Conservation (phyloP, 2,888 invertebrate species). For the Agonopterix subpropinquella region DNA sequence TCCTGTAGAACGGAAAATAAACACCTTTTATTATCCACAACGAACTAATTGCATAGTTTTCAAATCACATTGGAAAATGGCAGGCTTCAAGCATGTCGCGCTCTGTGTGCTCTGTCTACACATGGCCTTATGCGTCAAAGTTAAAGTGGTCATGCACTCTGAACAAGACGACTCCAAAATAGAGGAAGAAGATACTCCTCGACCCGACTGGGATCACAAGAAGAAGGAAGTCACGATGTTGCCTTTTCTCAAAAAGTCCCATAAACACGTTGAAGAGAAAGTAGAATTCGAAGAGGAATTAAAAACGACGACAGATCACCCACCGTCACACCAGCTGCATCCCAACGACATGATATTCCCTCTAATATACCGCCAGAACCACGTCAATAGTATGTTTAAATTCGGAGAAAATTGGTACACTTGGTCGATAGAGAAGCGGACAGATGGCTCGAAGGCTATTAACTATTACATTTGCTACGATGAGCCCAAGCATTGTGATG, state of each 20-base stretch:
- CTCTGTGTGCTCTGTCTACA: slow-evolving; percentile 31
- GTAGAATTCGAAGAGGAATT: slow-evolving; percentile 43
- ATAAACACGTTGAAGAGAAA: slow-evolving; percentile 31
- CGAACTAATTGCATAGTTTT: not conserved
- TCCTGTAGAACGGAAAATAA: slow-evolving; percentile 14
- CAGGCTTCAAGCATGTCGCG: slow-evolving; percentile 23
- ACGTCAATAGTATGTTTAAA: slow-evolving; percentile 67
- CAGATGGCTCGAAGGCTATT: slow-evolving; percentile 52
- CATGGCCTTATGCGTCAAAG: slow-evolving; percentile 44
- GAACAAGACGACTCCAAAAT: slow-evolving; percentile 54
- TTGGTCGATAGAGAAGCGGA: slow-evolving; percentile 57
- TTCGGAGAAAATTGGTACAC: slow-evolving; percentile 68
- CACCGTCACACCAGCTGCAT: slow-evolving; percentile 31
- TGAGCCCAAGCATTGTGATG: slow-evolving; percentile 64
- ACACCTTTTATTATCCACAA: not conserved
- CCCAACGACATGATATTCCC: slow-evolving; percentile 65
- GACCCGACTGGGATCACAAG: slow-evolving; percentile 41
- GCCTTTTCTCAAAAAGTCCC: slow-evolving; percentile 42
- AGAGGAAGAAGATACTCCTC: slow-evolving; percentile 41
- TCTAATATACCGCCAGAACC: slow-evolving; percentile 55
- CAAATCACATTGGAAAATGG: slow-evolving; percentile 28
- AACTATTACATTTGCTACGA: slow-evolving; percentile 64
- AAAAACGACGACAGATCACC: slow-evolving; percentile 34
- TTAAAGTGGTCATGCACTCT: slow-evolving; percentile 60
- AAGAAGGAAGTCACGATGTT: slow-evolving; percentile 31